Evolutionary conservation across 1,140 invertebrate species (phyloP).

Genomic region (Saccostrea glomerata): DNA sequence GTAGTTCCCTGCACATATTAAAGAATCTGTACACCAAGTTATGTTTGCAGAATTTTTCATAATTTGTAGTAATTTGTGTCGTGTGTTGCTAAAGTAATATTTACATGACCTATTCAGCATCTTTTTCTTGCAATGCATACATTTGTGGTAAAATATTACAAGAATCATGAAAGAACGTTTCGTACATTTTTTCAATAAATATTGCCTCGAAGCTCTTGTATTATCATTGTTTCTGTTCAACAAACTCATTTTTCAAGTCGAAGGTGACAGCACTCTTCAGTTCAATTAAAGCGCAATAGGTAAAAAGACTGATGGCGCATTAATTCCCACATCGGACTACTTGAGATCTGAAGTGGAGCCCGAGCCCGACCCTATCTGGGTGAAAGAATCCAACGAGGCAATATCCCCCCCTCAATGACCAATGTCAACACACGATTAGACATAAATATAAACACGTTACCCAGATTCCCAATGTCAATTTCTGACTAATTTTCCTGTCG

Average conservation of each 20-base stretch:
- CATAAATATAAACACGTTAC: slow-evolving; percentile 52
- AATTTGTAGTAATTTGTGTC: slow-evolving; percentile 24
- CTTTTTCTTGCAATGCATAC: not conserved
- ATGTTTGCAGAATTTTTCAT: slow-evolving; percentile 15
- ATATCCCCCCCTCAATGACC: slow-evolving; percentile 34
- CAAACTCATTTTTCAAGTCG: slow-evolving; percentile 28
- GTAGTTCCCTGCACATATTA: too few species aligned
- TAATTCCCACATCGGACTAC: not conserved
- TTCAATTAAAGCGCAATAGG: slow-evolving; percentile 37
- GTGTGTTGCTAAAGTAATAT: slow-evolving; percentile 2
- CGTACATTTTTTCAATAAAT: slow-evolving; percentile 10
- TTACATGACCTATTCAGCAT: not conserved
- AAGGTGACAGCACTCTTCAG: slow-evolving; percentile 28
- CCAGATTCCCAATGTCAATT: slow-evolving; percentile 47
- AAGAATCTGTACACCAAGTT: not conserved
- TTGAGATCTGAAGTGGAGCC: slow-evolving; percentile 29
- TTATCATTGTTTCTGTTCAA: slow-evolving; percentile 33
- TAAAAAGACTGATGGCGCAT: slow-evolving; percentile 37
- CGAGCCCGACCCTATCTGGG: slow-evolving; percentile 23
- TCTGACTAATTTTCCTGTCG: slow-evolving; percentile 52
- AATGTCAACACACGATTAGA: slow-evolving; percentile 49
- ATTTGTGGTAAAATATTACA: not conserved
- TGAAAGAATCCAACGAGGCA: slow-evolving; percentile 33
- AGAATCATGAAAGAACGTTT: not conserved
- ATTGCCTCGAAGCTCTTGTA: slow-evolving; percentile 25